These are phyloP conservation scores for Urocyon cinereoargenteus DNA, from an alignment of 2,797 vertebrate species.

Conservation along the genomic window DNA sequence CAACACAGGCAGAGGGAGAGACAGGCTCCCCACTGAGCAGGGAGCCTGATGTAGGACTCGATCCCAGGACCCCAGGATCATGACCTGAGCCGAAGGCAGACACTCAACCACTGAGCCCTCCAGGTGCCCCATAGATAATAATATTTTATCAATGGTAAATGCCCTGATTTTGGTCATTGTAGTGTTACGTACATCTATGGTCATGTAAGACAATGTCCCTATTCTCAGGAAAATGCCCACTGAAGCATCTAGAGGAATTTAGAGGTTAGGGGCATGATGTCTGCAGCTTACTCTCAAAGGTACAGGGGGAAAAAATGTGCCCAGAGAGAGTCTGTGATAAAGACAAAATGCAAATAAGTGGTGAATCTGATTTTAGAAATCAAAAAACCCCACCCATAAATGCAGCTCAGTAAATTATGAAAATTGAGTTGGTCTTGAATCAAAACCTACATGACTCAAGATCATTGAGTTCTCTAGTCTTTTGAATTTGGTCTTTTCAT, in stretches of 20 bases:
- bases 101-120: no score
- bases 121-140: neutral
- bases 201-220: neutral
- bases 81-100: no score
- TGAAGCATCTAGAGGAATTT: neutral
- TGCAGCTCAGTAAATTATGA: neutral
- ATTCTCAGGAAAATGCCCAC: neutral
- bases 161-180: no score
- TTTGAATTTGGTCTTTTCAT: neutral
- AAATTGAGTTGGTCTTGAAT: neutral
- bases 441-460: neutral
- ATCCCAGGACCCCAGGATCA: no score
- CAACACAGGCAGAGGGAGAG: no score
- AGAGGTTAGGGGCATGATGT: rapidly evolving
- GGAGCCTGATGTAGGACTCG: no score
- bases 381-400: neutral
- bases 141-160: neutral
- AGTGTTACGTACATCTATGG: neutral
- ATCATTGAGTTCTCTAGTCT: neutral
- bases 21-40: no score
- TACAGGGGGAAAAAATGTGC: rapidly evolving
- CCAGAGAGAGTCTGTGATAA: rapidly evolving
- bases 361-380: neutral
- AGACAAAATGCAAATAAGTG: rapidly evolving
- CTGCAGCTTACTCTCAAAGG: neutral